These are phyloP conservation scores for Echinometra lucunter DNA, from an alignment of 53 echinoderm and acorn worm genomes.

Conservation along the genomic window DNA sequence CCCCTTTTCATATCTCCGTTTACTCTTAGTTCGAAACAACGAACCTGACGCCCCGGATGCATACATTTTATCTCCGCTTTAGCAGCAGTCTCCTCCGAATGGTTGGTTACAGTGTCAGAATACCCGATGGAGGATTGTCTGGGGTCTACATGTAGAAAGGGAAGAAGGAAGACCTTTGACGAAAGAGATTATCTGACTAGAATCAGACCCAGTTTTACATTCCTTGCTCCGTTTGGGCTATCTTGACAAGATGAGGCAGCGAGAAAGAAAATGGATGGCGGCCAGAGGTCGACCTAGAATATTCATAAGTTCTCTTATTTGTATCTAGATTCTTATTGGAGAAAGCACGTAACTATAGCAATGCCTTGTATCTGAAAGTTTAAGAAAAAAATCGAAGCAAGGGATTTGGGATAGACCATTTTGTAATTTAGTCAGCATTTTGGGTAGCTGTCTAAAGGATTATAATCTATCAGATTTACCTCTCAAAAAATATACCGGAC, in stretches of 20 bases:
- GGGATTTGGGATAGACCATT: background rate
- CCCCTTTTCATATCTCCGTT: background rate
- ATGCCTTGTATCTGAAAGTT: background rate
- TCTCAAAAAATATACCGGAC: no score
- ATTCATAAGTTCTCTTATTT: background rate
- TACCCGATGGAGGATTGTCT: conserved; percentile 30
- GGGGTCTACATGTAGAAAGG: conserved; percentile 1
- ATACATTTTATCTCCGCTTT: background rate
- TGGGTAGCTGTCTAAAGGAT: background rate
- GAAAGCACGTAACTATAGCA: background rate
- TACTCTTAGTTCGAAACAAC: background rate
- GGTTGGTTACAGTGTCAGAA: conserved; percentile 5
- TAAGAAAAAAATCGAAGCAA: background rate
- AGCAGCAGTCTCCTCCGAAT: background rate
- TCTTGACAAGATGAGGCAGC: background rate
- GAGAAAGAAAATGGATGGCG: no score
- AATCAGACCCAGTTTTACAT: conserved; percentile 17
- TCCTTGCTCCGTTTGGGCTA: background rate
- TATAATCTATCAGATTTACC: background rate
- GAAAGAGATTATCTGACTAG: conserved; percentile 39
- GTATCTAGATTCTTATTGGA: background rate
- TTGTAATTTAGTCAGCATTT: background rate
- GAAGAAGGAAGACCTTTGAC: conserved; percentile 31
- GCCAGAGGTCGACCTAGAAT: background rate
- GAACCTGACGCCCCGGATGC: background rate